Evolutionary conservation across 1,140 invertebrate species (phyloP).

Genomic region (Cyclina sinensis): DNA sequence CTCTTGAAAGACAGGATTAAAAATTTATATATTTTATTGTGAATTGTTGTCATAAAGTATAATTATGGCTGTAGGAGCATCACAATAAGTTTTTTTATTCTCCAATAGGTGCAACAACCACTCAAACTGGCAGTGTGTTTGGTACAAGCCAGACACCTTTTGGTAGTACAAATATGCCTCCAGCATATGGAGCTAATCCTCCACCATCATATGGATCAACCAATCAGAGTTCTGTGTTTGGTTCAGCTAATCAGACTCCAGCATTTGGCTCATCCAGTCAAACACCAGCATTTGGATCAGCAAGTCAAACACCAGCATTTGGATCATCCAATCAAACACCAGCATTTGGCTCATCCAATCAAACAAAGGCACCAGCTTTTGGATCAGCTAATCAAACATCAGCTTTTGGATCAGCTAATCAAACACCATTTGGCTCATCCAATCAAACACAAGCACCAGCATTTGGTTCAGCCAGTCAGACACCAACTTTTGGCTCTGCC

Average conservation of each 20-base stretch:
- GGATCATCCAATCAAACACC: constrained; percentile 49
- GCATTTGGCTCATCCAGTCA: constrained; percentile 57
- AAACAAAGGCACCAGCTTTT: constrained; percentile 45
- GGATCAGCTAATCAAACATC: constrained; percentile 41
- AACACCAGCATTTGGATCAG: constrained; percentile 55
- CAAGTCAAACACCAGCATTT: constrained; percentile 57
- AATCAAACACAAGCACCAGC: constrained; percentile 48
- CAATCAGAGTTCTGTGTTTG: constrained; percentile 53
- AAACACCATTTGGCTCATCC: constrained; percentile 41
- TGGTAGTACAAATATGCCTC: neutral
- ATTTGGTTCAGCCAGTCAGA: constrained; percentile 51
- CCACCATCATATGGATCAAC: constrained; percentile 32
- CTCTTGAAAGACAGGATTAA: too few species aligned
- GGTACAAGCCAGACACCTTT: constrained; percentile 6
- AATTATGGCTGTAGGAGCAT: too few species aligned
- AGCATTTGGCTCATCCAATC: constrained; percentile 54
- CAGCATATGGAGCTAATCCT: constrained; percentile 38
- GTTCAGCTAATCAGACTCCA: constrained; percentile 40
- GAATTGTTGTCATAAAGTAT: too few species aligned
- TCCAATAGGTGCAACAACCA: constrained; percentile 17
- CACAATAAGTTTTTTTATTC: too few species aligned
- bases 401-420: constrained; percentile 61
- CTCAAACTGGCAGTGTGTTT: constrained; percentile 12
- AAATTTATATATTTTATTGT: too few species aligned
- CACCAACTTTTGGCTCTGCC: constrained; percentile 54